phyloP scores from a whole-genome alignment of 2,113 vertebrate genomes.

The Heterotilapia buettikoferi region DNA sequence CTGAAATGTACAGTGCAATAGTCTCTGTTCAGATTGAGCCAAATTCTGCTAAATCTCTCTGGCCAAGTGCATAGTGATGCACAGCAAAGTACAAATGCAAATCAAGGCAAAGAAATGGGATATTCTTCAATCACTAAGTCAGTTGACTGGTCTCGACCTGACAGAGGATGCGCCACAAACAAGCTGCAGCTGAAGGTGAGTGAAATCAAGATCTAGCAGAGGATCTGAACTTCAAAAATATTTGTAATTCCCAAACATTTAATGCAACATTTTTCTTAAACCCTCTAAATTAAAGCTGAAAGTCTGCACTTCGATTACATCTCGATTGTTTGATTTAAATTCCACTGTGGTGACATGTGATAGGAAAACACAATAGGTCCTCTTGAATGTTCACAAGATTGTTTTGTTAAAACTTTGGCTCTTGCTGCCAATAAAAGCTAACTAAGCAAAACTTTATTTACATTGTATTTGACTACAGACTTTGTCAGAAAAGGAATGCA shows the following conservation, averaged over 20 bases:
- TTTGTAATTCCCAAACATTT: background rate
- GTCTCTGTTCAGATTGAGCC: background rate
- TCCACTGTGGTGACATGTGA: background rate
- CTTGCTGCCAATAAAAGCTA: background rate
- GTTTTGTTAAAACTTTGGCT: background rate
- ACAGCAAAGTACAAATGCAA: background rate
- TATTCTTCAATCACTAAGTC: background rate
- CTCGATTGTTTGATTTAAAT: background rate
- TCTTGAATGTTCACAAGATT: background rate
- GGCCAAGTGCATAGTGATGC: background rate
- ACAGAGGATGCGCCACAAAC: background rate
- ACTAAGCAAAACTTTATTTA: background rate
- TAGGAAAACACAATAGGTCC: background rate
- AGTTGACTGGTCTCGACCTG: background rate
- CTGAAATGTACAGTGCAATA: background rate
- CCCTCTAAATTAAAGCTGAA: background rate
- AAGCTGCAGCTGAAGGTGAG: background rate
- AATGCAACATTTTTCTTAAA: background rate
- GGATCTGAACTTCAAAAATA: background rate
- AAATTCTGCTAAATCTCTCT: background rate
- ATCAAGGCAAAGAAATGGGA: background rate
- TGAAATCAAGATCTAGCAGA: background rate
- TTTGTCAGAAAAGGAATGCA: background rate
- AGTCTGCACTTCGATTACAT: background rate
- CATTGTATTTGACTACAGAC: background rate